Base-by-base conservation (phyloP, 2,113 vertebrate species). In the Bufo gargarizans region DNA sequence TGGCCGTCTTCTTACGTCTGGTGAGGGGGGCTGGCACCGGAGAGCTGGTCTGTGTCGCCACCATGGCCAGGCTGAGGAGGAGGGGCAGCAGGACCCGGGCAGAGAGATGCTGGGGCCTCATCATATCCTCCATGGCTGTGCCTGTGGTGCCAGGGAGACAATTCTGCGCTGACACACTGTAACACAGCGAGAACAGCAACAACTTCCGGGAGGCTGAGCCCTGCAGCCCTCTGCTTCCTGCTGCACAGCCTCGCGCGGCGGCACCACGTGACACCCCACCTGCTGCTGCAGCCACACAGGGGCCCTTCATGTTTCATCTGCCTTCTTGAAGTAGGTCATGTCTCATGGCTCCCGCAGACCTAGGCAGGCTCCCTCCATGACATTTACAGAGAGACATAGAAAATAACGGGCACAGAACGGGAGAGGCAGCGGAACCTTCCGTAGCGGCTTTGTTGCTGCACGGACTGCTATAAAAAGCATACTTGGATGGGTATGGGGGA, bases 131-230 rank as follows among this genome's bases (percentile, higher is more conserved):
- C 86, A 88, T 88, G 6, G 17, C 69, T 80, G 58, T 17, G 13
- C 59, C 4, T 81, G 58, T 14, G n/a, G 47, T 76, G 7, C 45
- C 16, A 9, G 19, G 4, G n/a, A 58, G 19, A 33, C 33, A 33
- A 49, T 56, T 12, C 11, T 56, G 7, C 47, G 10, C 55, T n/a
- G 84, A 77, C 3, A 80, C 85, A 33, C 16, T 80, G 78, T 83
- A 53, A 55, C 85, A 19, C 67, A 17, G 77, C 50, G 22, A 33
- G 1, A 2, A 22, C 20, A 43, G 7, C 49, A 58, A 33, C 1
- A 12, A 82, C 78, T 87, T 87, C 86, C 86, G 77, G 86, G 63
- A 80, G 85, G 59, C 74, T 8, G 85, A 11, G 22, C 43, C 71
- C 6, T 16, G 50, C 16, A 12, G 12, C 17, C 61, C 3, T 6